Evolutionary conservation across 2,113 vertebrate species (phyloP).

Genomic region (Scatophagus argus): DNA sequence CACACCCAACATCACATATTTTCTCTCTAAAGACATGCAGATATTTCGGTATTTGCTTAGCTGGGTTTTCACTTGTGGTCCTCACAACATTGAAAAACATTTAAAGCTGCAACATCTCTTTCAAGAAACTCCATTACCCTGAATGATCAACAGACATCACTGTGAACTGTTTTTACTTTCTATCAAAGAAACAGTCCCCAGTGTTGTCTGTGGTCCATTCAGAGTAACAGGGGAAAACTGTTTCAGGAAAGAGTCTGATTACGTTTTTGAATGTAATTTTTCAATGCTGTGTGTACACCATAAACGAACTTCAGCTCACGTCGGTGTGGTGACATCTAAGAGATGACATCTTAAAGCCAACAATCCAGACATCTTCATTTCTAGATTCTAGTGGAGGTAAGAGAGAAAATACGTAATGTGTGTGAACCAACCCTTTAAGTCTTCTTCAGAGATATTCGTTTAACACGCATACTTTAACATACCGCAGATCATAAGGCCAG

Average conservation of each 20-base stretch:
- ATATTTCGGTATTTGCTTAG: background rate
- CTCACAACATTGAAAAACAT: background rate
- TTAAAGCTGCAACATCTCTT: background rate
- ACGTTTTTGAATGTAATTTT: background rate
- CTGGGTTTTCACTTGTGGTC: background rate
- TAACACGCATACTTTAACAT: background rate
- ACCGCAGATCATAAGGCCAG: background rate
- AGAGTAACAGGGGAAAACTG: background rate
- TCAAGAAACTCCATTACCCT: background rate
- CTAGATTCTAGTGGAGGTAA: background rate
- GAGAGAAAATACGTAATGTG: background rate
- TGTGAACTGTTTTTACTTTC: background rate
- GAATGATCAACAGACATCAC: background rate
- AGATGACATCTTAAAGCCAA: background rate
- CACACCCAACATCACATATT: background rate
- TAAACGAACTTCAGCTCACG: conserved; percentile 17
- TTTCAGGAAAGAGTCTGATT: background rate
- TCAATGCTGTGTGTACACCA: background rate
- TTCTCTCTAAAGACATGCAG: background rate
- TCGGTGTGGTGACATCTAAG: background rate
- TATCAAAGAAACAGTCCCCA: background rate
- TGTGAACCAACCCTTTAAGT: conserved; percentile 15
- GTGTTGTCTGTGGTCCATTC: conserved; percentile 7
- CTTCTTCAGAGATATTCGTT: background rate
- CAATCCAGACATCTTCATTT: background rate